phyloP scores from a whole-genome alignment of 1,140 invertebrate species.

The Saccostrea cuccullata region DNA sequence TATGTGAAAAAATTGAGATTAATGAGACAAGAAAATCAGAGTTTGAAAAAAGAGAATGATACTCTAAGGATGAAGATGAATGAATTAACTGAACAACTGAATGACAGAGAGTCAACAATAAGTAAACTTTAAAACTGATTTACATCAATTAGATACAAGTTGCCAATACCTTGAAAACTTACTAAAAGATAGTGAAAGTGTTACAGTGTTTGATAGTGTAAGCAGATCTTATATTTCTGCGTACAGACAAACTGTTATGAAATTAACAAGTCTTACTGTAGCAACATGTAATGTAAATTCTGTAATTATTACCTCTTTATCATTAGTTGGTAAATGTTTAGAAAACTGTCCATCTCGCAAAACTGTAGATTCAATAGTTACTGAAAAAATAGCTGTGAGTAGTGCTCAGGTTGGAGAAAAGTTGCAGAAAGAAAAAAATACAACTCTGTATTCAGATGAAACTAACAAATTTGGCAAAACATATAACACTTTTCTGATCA shows the following conservation, averaged over 20 bases:
- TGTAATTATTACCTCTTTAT: slow-evolving; percentile 21
- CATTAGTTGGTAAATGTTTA: background rate
- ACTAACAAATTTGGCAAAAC: slow-evolving; percentile 47
- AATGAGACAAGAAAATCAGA: background rate
- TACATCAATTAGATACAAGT: background rate
- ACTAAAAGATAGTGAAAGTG: background rate
- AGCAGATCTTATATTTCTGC: background rate
- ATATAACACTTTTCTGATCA: slow-evolving; percentile 12
- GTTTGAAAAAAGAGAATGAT: background rate
- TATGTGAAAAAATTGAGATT: background rate
- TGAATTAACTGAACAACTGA: background rate
- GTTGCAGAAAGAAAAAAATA: slow-evolving; percentile 15
- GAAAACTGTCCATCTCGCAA: background rate
- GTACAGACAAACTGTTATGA: slow-evolving; percentile 39
- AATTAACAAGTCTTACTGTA: slow-evolving; percentile 37
- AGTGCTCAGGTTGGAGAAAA: background rate
- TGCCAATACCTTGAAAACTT: background rate
- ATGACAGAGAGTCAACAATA: background rate
- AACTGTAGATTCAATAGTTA: slow-evolving; percentile 30
- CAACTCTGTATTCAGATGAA: slow-evolving; percentile 52
- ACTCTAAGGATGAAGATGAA: background rate
- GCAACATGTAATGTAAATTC: slow-evolving; percentile 28
- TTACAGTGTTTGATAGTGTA: slow-evolving; percentile 29
- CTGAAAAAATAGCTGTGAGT: background rate
- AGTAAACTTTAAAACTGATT: background rate